Evolutionary conservation across 2,888 invertebrate genomes (phyloP).

Genomic region (Theodoxus fluviatilis): DNA sequence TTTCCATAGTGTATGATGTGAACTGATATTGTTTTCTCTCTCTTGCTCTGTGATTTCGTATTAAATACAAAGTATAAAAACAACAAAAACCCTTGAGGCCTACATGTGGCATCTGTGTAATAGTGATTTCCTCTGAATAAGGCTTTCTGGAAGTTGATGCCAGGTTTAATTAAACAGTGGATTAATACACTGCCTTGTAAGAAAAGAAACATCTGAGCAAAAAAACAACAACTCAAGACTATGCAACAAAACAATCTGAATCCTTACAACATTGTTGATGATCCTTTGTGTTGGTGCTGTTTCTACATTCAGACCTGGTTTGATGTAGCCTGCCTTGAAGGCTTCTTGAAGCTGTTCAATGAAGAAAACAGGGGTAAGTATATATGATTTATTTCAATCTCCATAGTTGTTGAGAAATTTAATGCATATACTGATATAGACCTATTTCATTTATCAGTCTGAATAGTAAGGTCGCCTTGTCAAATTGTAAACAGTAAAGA

Average conservation of each 20-base stretch:
- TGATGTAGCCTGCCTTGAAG: slow-evolving; percentile 82
- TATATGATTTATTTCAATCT: neutral
- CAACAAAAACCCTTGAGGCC: too few relatives aligned
- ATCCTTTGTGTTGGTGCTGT: slow-evolving; percentile 70
- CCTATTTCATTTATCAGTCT: neutral
- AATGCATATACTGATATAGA: too few relatives aligned
- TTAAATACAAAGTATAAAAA: too few relatives aligned
- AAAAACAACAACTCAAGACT: neutral
- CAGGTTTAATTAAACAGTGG: too few relatives aligned
- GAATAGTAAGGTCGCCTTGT: neutral
- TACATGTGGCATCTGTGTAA: too few relatives aligned
- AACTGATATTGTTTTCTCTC: too few relatives aligned
- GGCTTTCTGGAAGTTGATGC: too few relatives aligned
- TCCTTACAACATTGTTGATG: slow-evolving; percentile 78
- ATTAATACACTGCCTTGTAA: too few relatives aligned
- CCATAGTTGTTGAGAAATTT: neutral
- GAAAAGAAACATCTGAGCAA: neutral
- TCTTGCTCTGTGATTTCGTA: too few relatives aligned
- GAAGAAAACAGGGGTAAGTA: slow-evolving; percentile 17
- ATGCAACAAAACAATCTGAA: too few relatives aligned
- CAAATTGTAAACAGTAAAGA: neutral
- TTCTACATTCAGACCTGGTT: slow-evolving; percentile 80
- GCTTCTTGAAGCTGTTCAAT: slow-evolving; percentile 83
- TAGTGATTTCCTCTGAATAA: too few relatives aligned
- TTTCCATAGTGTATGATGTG: too few relatives aligned